A percentile compares a stretch with the other conserved stretches of the same genome.
These are phyloP conservation scores for Microtus richardsoni DNA, from an alignment of 2,113 vertebrate species.

Conservation along the genomic window DNA sequence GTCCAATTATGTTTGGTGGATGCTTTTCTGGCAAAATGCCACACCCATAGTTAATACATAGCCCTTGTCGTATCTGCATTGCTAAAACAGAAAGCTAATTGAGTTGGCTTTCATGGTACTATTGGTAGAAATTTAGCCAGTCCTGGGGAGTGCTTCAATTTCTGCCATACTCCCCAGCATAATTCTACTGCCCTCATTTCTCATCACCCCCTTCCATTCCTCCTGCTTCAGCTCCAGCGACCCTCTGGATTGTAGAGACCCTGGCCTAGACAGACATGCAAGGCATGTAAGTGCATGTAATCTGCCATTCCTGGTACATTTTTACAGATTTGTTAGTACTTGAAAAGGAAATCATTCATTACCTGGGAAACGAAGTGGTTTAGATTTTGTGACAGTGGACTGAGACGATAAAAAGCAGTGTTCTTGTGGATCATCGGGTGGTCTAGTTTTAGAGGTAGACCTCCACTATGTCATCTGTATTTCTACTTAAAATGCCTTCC, in stretches of 20 bases:
- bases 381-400: background rate
- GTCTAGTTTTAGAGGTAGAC: background rate
- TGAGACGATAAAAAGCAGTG: background rate
- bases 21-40: background rate
- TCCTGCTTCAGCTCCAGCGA: background rate
- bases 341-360: background rate
- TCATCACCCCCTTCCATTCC: background rate
- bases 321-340: background rate
- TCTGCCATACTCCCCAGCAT: background rate
- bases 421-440: background rate
- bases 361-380: background rate
- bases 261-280: background rate
- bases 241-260: background rate
- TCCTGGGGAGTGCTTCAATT: background rate
- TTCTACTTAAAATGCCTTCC: constrained; percentile 30
- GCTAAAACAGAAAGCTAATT: background rate
- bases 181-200: background rate
- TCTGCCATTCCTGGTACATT: background rate
- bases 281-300: background rate
- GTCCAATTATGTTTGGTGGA: background rate
- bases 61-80: constrained; percentile 6
- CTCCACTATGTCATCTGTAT: background rate
- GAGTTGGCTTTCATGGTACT: background rate
- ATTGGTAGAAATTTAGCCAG: background rate
- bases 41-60: background rate